Conservation (phyloP, 23 tunicate genomes). For the Clavelina lepadiformis region DNA sequence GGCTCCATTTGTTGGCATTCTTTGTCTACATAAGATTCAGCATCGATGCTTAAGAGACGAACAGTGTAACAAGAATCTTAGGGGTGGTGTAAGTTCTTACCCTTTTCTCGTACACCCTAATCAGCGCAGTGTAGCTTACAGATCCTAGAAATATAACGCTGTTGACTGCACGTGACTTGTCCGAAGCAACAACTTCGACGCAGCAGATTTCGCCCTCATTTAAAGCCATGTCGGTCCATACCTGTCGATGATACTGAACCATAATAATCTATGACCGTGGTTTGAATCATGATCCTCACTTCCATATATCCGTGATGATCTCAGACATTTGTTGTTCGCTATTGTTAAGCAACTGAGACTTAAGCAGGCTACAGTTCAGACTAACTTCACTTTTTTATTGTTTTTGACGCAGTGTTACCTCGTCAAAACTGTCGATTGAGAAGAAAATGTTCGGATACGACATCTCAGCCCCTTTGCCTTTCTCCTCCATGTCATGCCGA, state of each 20-base stretch:
- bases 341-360: no score
- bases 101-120: slow-evolving; percentile 58
- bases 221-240: slow-evolving; percentile 65
- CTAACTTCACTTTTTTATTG: background rate
- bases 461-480: slow-evolving; percentile 69
- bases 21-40: slow-evolving; percentile 1
- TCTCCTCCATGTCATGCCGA: slow-evolving; percentile 73
- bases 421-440: slow-evolving; percentile 86
- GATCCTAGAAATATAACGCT: slow-evolving; percentile 80
- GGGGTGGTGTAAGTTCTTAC: slow-evolving; percentile 14
- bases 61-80: background rate
- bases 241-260: no score
- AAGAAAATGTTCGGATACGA: slow-evolving; percentile 91
- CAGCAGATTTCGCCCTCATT: slow-evolving; percentile 49
- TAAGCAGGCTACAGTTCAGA: no score
- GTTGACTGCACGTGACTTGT: slow-evolving; percentile 40
- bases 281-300: no score
- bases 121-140: slow-evolving; percentile 39
- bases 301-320: no score
- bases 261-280: no score
- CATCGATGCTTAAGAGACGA: background rate
- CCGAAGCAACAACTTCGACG: slow-evolving; percentile 80
- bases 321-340: no score
- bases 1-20: slow-evolving; percentile 33
- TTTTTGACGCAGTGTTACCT: no score